These are phyloP conservation scores for Apamea anceps DNA, from an alignment of 2,888 invertebrate species.

Conservation along the genomic window DNA sequence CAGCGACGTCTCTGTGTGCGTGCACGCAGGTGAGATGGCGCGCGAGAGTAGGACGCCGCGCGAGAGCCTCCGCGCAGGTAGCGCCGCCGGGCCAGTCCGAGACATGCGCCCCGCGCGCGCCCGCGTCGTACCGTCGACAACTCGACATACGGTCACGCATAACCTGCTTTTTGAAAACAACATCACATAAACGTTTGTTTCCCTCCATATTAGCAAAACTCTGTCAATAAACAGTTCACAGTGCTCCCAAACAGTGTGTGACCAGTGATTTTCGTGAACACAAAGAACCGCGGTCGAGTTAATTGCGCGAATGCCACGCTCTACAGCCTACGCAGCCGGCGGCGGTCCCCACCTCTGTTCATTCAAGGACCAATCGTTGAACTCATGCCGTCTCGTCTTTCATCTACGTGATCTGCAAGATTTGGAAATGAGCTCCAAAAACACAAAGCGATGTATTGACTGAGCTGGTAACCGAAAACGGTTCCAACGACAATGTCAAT, in stretches of 20 bases:
- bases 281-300: constrained; percentile 70
- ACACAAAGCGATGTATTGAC: constrained; percentile 75
- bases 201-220: constrained; percentile 41
- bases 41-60: constrained; percentile 79
- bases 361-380: constrained; percentile 90
- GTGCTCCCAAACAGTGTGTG: constrained; percentile 60
- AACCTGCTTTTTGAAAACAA: constrained; percentile 79
- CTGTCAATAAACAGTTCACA: constrained; percentile 35
- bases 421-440: constrained; percentile 80
- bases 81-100: constrained; percentile 79
- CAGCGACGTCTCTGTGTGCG: constrained; percentile 60
- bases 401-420: constrained; percentile 75
- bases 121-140: constrained; percentile 78
- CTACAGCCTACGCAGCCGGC: constrained; percentile 88
- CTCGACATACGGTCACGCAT: constrained; percentile 68
- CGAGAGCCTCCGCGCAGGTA: constrained; percentile 82
- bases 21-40: constrained; percentile 78
- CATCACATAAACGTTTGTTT: constrained; percentile 70
- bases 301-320: constrained; percentile 89
- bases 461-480: constrained; percentile 78
- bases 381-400: constrained; percentile 83
- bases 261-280: constrained; percentile 66
- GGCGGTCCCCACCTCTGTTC: constrained; percentile 86
- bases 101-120: constrained; percentile 83
- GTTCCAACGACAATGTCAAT: constrained; percentile 87